Base-by-base conservation (phyloP, 2,888 invertebrate species). In the Drosophila fungiperda region DNA sequence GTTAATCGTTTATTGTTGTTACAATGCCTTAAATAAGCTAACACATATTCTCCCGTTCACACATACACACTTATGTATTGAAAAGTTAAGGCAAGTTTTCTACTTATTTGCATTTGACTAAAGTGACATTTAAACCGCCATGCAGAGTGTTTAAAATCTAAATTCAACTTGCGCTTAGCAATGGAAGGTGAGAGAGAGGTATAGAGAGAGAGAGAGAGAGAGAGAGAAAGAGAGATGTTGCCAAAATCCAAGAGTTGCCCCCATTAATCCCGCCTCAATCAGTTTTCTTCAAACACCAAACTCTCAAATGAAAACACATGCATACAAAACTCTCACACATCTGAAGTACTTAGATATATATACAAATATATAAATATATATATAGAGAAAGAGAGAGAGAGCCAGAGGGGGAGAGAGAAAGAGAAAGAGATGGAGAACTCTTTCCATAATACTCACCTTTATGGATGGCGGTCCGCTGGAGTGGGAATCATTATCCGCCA, bases 401-500 rank as follows among this genome's bases (percentile, higher is more conserved):
- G n/a, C 15, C 9, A 2, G 15, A 23, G 3, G 23, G 3, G 12
- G 11, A 20, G 12, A 1, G 20, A 20, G 4, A 26, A 17, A 23
- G 17, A 3, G 23, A 17, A 3, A 55, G 11, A 38, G 17, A 4
- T 15, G 20, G 8, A 3, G 0, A 11, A 17, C 50, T 29, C n/a
- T n/a, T 17, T 6, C 17, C 9, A 35, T 17, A 40, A 12, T 33
- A 89, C 92, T 93, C 94, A 97, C 97, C 96, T 97, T 97, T 82
- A 97, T 96, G 12, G 97, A 97, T 8, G 97, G 96, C 40, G 96
- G 96, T 32, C 95, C 96, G 81, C 95, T 95, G 23, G 96, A 96
- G 79, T 95, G 95, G 23, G 97, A 95, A 90, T 97, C 97, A 92
- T 96, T 95, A 90, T 97, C 97, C 58, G 96, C 96, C 81, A 97